phyloP scores from a whole-genome alignment of 2,113 vertebrate genomes.

The Formicarius rufipectus region DNA sequence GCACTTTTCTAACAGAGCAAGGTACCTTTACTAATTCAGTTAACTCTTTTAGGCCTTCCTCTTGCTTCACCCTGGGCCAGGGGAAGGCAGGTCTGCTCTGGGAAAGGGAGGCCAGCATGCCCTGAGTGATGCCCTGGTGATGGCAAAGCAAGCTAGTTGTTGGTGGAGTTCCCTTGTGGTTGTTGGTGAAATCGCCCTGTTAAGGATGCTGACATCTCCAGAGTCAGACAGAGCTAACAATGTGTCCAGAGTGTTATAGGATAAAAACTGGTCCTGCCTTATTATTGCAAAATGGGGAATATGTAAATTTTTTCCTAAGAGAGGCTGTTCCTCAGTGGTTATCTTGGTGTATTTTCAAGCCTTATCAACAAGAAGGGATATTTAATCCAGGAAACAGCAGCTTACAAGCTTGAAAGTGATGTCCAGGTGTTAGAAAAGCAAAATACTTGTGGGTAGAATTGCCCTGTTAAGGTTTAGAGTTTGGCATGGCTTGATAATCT shows the following conservation, averaged over 20 bases:
- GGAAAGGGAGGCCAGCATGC: no score
- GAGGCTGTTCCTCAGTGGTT: neutral
- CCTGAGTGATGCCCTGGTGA: neutral
- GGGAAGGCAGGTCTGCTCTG: no score
- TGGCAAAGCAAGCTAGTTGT: accelerated
- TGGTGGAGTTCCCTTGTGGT: no score
- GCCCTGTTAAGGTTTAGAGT: neutral
- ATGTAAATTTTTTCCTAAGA: neutral
- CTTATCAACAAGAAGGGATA: no score
- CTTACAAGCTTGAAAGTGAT: neutral
- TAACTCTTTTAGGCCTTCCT: no score
- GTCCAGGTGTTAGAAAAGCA: neutral
- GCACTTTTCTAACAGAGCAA: no score
- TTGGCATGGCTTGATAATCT: neutral
- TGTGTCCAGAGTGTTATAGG: neutral
- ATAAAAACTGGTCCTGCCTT: neutral
- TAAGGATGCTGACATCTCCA: neutral
- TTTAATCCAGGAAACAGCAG: neutral
- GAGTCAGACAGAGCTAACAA: neutral
- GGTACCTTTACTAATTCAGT: no score
- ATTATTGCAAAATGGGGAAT: neutral
- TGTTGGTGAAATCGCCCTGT: neutral
- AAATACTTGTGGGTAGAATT: neutral
- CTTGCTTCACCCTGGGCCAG: no score
- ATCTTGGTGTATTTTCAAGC: neutral